These are phyloP conservation scores for Xylophagus ater DNA, from an alignment of 2,888 invertebrate species.

Conservation along the genomic window DNA sequence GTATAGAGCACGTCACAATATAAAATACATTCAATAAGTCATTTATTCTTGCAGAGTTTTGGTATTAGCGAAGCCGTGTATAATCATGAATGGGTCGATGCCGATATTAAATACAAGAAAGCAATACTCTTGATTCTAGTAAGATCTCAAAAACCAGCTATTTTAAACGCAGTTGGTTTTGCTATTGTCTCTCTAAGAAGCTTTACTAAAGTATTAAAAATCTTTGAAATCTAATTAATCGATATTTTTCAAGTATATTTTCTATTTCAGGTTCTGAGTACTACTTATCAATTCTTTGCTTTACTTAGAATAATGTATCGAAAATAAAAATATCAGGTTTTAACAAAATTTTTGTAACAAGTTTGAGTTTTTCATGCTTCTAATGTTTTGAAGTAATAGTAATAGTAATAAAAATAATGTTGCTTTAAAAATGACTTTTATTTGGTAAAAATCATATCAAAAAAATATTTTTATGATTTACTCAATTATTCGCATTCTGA, in stretches of 20 bases:
- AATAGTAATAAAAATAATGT: too few relatives aligned
- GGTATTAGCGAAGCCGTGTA: neutral
- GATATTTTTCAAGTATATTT: too few relatives aligned
- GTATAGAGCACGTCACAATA: too few relatives aligned
- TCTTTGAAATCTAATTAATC: neutral
- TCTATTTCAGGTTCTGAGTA: constrained; percentile 3
- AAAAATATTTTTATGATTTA: too few relatives aligned
- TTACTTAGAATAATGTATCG: neutral
- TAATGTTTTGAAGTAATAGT: too few relatives aligned
- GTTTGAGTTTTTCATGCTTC: too few relatives aligned
- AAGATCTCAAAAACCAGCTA: constrained; percentile 1
- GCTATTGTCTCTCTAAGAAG: constrained; percentile 1
- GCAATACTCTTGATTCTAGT: neutral
- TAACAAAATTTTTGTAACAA: too few relatives aligned
- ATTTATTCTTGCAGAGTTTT: neutral
- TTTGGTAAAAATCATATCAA: too few relatives aligned
- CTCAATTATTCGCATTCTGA: too few relatives aligned
- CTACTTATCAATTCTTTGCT: constrained; percentile 3
- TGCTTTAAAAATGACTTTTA: too few relatives aligned
- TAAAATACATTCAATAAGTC: neutral
- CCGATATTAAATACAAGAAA: constrained; percentile 2
- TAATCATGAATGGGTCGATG: constrained; percentile 2
- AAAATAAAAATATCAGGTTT: too few relatives aligned
- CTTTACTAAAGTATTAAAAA: constrained; percentile 1
- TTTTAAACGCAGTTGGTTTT: constrained; percentile 2